These are phyloP conservation scores for Cyprinodon diabolis DNA, from an alignment of 2,797 vertebrate species.

Conservation along the genomic window DNA sequence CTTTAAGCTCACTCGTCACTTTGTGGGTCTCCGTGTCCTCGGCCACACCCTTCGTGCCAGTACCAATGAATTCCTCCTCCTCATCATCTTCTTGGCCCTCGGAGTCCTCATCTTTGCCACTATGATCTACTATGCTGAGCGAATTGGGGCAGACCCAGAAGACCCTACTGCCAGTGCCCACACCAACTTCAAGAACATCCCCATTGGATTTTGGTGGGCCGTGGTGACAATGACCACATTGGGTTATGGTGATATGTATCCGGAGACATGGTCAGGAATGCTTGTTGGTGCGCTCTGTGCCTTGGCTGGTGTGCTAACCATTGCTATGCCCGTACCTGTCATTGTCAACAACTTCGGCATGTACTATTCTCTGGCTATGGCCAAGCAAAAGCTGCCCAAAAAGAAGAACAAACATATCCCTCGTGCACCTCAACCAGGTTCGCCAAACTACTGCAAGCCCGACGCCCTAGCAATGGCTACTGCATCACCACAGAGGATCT, in stretches of 20 bases:
- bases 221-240: constrained; percentile 99
- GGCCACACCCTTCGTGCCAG: constrained; percentile 98
- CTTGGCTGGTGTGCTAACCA: constrained; percentile 97
- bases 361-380: constrained; percentile 99
- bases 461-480: constrained; percentile 97
- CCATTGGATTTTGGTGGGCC: constrained; percentile 99
- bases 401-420: constrained; percentile 99
- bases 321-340: constrained; percentile 99
- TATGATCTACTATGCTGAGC: constrained; percentile 99
- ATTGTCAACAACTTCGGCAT: constrained; percentile 99
- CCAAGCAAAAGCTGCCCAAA: constrained; percentile 99
- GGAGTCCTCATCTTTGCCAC: constrained; percentile 99
- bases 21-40: constrained; percentile 94
- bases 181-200: constrained; percentile 99
- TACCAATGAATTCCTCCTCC: constrained; percentile 98
- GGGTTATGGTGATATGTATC: constrained; percentile 99
- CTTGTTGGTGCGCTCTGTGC: constrained; percentile 97
- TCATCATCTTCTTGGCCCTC: constrained; percentile 98
- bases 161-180: constrained; percentile 95
- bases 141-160: constrained; percentile 94
- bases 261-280: constrained; percentile 99
- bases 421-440: constrained; percentile 95
- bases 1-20: constrained; percentile 99
- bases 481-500: constrained; percentile 93
- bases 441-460: constrained; percentile 99